Evolutionary conservation across 92 coral and sea anemone genomes (phyloP), one percentile per base, ranked within the genome.

Genomic region (Umimayanthus chanpuru): DNA sequence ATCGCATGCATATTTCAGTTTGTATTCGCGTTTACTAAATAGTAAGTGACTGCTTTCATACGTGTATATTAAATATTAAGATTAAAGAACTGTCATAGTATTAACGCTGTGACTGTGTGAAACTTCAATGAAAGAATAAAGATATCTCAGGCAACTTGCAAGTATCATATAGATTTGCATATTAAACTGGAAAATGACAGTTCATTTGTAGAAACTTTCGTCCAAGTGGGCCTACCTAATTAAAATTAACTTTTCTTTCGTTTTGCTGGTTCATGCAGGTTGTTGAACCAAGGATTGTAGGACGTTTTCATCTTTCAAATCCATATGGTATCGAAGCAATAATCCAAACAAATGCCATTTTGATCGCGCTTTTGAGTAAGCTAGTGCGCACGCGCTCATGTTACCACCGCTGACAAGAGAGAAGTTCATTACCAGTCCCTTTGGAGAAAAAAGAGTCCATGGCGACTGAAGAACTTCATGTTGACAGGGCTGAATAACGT

Each of bases 311-410:
- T 43, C 65, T 16, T 83, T 70, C 43, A 70, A 28, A 67, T 26
- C 77, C 86, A 25, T 81, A n/a, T 2, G 5, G 23, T 64, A 43
- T 68, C 67, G 78, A 83, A 83, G 78, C 39, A 83, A 70, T 18
- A 9, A 70, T 71, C 87, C 21, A 70, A 68, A 83, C 78, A 43
- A 56, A 71, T 79, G 87, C 87, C 87, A 83, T 83, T 21, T 83
- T 83, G 44, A 1, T 44, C 77, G 64, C 47, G 30, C 53, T 68
- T 41, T 41, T n/a, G 18, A 6, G 9, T 70, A 18, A 2, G 20
- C 15, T 8, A 44, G 40, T 70, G 87, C 87, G 87, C 87, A 83
- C 29, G 15, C 67, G 65, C 87, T 25, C 25, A 65, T 70, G 65
- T 9, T 18, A 83, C 47, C 87, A 70, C 87, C 87, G 67, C 87